These are phyloP conservation scores for Dynastes hyllus DNA, from an alignment of 2,888 invertebrate genomes.

Conservation along the genomic window DNA sequence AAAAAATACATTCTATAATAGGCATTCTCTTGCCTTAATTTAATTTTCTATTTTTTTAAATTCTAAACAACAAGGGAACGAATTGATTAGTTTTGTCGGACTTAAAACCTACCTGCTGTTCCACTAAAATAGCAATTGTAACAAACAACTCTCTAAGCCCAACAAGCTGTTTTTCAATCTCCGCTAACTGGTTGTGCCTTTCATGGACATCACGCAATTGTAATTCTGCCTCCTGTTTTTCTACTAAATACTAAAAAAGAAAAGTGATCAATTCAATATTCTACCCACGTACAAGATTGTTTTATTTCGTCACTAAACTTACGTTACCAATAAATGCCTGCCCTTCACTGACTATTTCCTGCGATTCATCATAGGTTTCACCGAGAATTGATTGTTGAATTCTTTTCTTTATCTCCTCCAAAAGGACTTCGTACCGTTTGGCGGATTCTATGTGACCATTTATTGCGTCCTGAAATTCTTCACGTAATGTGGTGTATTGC, in stretches of 20 bases:
- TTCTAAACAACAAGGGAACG: too few species aligned
- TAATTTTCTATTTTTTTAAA: too few species aligned
- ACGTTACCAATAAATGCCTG: slow-evolving; percentile 74
- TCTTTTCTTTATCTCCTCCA: slow-evolving; percentile 44
- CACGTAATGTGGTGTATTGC: slow-evolving; percentile 70
- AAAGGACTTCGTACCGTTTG: slow-evolving; percentile 71
- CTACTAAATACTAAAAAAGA: slow-evolving; percentile 80
- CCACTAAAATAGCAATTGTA: slow-evolving; percentile 87
- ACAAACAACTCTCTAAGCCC: slow-evolving; percentile 89
- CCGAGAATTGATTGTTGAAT: slow-evolving; percentile 48
- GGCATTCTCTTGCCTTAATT: too few species aligned
- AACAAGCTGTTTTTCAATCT: slow-evolving; percentile 84
- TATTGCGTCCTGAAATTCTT: slow-evolving; percentile 72
- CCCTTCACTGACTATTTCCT: slow-evolving; percentile 70
- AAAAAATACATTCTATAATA: too few species aligned
- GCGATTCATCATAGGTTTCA: slow-evolving; percentile 50
- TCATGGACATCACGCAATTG: slow-evolving; percentile 87
- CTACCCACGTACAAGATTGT: background rate
- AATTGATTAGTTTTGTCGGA: background rate
- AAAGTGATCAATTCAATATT: background rate
- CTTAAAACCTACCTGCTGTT: slow-evolving; percentile 77
- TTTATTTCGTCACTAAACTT: slow-evolving; percentile 58
- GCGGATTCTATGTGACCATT: slow-evolving; percentile 72
- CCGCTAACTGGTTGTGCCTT: slow-evolving; percentile 86
- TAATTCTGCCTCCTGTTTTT: slow-evolving; percentile 83